Evolutionary conservation across 2,113 vertebrate genomes (phyloP), one percentile per base, ranked within the genome.

Genomic region (Fregetta grallaria): DNA sequence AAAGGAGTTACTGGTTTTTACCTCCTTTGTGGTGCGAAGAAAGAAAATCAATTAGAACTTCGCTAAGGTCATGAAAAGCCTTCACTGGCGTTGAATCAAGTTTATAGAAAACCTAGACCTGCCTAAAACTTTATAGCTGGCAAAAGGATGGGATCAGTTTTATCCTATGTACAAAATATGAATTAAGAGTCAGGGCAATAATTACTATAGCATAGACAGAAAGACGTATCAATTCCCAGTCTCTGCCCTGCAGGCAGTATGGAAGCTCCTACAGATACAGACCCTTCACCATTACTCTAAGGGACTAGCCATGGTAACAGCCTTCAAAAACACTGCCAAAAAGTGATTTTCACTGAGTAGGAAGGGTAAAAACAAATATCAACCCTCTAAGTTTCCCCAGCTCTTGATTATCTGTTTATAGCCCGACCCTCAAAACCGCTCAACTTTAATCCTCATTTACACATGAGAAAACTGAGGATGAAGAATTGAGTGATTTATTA

Each of bases 391-490:
- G 77, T 88, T 67, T 72, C 27, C 27, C 19, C 40, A 68, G 40
- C 36, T 89, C 81, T 75, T 91, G 84, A 94, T 78, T 82, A 85
- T 27, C 77, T 76, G 23, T 82, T 93, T 92, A 85, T 53, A 95
- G 56, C 17, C 53, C 1, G 3, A 90, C 16, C 44, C 84, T 89
- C 76, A 91, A 86, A 94, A 76, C 18, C 8, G 16, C 58, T 67
- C 70, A 81, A 34, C 25, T 92, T 76, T 71, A 94, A 87, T 96
- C 92, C 81, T 68, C 79, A 96, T 91, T 95, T 90, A 59, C 78
- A 90, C 88, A 83, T 32, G 61, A 95, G 86, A 87, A 94, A 92
- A 70, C 3, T 32, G 67, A 92, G 27, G 90, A 73, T 88, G 88
- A 92, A 82, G 86, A 92, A 59, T 9, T 73, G 85, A 91, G 67